phyloP scores from a whole-genome alignment of 1,140 invertebrate species.

The Tetramorium parvispinum region DNA sequence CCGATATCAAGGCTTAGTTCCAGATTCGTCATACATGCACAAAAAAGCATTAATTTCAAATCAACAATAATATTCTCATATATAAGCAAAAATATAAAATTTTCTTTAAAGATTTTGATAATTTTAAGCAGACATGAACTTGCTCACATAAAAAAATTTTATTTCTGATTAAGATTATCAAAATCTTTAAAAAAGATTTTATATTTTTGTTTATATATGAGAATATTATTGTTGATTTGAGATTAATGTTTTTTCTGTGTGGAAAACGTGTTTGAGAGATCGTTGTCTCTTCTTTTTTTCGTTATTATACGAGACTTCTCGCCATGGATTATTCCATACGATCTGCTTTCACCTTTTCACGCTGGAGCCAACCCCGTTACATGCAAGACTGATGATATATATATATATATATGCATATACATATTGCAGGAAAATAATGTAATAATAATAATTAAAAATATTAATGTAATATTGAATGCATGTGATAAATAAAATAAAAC shows the following conservation, averaged over 20 bases:
- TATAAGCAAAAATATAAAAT: too few relatives aligned
- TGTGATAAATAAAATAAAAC: too few relatives aligned
- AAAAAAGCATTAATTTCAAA: too few relatives aligned
- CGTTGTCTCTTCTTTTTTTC: constrained; percentile 1
- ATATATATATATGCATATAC: neutral
- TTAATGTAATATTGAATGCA: neutral
- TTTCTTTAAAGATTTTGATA: too few relatives aligned
- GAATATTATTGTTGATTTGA: too few relatives aligned
- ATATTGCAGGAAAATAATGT: neutral
- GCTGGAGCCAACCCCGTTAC: neutral
- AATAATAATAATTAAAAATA: neutral
- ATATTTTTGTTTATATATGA: too few relatives aligned
- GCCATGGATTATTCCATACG: constrained; percentile 46
- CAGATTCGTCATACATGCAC: constrained; percentile 3
- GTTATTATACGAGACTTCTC: constrained; percentile 1
- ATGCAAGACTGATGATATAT: neutral
- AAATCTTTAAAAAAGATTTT: too few relatives aligned
- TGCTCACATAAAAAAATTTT: too few relatives aligned
- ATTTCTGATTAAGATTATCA: too few relatives aligned
- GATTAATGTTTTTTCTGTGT: too few relatives aligned
- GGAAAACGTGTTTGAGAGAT: constrained; percentile 10
- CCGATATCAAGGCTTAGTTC: constrained; percentile 7
- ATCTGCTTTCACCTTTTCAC: constrained; percentile 77
- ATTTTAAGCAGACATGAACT: too few relatives aligned
- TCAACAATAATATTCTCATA: too few relatives aligned